Base-by-base conservation (phyloP, 2,113 vertebrate species). In the Callipepla squamata region DNA sequence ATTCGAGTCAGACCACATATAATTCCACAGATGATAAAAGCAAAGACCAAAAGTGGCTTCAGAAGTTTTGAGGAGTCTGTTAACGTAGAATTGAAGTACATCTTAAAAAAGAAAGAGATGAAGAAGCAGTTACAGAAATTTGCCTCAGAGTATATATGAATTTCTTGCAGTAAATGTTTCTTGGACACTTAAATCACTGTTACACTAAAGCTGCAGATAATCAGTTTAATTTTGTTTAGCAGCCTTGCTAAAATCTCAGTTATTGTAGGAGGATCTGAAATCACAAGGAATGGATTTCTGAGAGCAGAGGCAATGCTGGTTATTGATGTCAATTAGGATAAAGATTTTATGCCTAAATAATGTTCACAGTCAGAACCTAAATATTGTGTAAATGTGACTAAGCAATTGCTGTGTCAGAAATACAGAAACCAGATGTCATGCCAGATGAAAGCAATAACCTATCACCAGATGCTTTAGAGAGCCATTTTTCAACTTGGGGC, bases 1-100 rank as follows among this genome's bases (percentile, higher is more conserved):
- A 99, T 99, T 47, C 99, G 97, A 44, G 99, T 99, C 94, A 99
- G 97, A 38, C 99, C 99, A 28, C 99, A 99, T 86, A 99, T 98
- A 91, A 99, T 99, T 93, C 99, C 99, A 93, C 98, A 99, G 93
- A 99, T 99, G 92, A 99, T 98, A 85, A 99, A 99, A 70, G 98
- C 99, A 97, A 99, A 99, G 86, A 99, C 99, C 94, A 99, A 93
- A 80, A 99, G 98, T 13, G 99, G 99, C 91, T 99, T 99, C 88
- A 99, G 98, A 78, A 99, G 98, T 94, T 99, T 99, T 58, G 99
- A 99, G 20, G 99, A 99, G 96, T 99, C 99, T 2, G 98, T 99
- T 95, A 99, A 94, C 0, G 99, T 99, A 80, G 99, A 99, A 97
- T 99, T 99, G 97, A 99, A 99, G 97, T 99, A 99, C 99, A 99